Percentiles rank a stretch among this genome's conserved stretches.
phyloP scores from a whole-genome alignment of 2,113 vertebrate genomes.

The Phaetusa simplex region DNA sequence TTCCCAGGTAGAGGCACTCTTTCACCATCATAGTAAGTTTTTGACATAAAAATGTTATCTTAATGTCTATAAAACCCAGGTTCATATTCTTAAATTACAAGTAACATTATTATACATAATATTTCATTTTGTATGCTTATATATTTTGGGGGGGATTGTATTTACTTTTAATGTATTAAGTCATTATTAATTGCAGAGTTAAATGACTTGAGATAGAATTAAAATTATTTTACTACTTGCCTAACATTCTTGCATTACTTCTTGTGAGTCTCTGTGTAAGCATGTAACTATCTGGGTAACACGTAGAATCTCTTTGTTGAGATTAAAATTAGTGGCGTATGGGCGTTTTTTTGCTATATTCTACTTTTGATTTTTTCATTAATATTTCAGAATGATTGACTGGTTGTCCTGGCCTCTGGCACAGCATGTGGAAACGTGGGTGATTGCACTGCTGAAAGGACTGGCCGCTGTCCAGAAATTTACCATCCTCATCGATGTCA shows the following conservation, averaged over 20 bases:
- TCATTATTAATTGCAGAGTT: neutral
- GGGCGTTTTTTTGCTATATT: rapidly evolving
- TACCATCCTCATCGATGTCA: slow-evolving; percentile 98
- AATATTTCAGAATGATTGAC: slow-evolving; percentile 92
- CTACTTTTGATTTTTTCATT: neutral
- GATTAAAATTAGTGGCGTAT: neutral
- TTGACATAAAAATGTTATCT: neutral
- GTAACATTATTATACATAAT: neutral
- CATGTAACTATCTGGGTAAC: neutral
- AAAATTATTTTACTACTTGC: neutral
- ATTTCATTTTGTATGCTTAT: neutral
- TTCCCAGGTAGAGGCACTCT: neutral
- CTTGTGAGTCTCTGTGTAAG: neutral
- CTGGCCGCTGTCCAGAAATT: slow-evolving; percentile 98
- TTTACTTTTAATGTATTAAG: neutral
- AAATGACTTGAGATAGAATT: neutral
- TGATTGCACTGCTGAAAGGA: slow-evolving; percentile 93
- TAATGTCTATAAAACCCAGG: neutral
- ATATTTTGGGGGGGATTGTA: rapidly evolving
- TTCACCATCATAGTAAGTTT: neutral
- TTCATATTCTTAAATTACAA: neutral
- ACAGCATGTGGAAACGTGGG: slow-evolving; percentile 95
- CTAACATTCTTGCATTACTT: neutral
- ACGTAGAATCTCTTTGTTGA: neutral
- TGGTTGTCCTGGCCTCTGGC: slow-evolving; percentile 98